Evolutionary conservation across 2,888 invertebrate species (phyloP).

Genomic region (Beris chalybata): DNA sequence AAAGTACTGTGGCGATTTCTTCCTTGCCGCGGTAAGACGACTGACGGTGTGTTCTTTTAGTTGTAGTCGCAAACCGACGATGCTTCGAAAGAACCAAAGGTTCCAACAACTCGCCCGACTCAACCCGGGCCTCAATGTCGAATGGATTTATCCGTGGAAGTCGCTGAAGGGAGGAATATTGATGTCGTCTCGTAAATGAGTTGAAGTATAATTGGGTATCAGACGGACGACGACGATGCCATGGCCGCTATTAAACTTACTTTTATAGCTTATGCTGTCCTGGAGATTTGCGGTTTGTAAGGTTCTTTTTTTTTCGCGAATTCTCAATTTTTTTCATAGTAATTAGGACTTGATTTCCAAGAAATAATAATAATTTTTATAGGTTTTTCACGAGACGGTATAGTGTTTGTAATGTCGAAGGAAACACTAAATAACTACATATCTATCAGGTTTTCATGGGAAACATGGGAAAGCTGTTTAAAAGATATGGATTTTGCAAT

Average conservation of each 20-base stretch:
- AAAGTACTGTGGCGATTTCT: slow-evolving; percentile 10
- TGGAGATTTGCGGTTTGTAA: neutral
- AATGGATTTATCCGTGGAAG: slow-evolving; percentile 17
- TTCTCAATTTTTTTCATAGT: slow-evolving; percentile 21
- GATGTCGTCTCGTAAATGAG: slow-evolving; percentile 21
- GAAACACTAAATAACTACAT: no score
- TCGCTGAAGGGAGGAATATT: slow-evolving; percentile 8
- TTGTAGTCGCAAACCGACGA: no score
- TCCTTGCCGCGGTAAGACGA: slow-evolving; percentile 14
- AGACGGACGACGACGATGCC: slow-evolving; percentile 7
- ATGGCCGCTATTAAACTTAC: slow-evolving; percentile 16
- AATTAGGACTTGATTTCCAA: slow-evolving; percentile 16
- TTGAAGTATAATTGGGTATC: slow-evolving; percentile 24
- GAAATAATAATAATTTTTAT: slow-evolving; percentile 21
- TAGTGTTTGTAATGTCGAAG: no score
- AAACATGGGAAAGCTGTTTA: no score
- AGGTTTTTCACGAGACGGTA: neutral
- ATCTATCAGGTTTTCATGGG: no score
- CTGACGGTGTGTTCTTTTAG: no score
- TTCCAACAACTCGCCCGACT: no score
- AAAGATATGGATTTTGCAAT: no score
- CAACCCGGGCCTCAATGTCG: no score
- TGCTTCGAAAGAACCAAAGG: no score
- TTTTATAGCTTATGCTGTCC: slow-evolving; percentile 21
- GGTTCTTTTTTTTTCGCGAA: slow-evolving; percentile 5